A percentile compares a stretch with the other conserved stretches of the same genome.
phyloP scores from a whole-genome alignment of 2,113 vertebrate genomes.

The Pseudonaja textilis region DNA sequence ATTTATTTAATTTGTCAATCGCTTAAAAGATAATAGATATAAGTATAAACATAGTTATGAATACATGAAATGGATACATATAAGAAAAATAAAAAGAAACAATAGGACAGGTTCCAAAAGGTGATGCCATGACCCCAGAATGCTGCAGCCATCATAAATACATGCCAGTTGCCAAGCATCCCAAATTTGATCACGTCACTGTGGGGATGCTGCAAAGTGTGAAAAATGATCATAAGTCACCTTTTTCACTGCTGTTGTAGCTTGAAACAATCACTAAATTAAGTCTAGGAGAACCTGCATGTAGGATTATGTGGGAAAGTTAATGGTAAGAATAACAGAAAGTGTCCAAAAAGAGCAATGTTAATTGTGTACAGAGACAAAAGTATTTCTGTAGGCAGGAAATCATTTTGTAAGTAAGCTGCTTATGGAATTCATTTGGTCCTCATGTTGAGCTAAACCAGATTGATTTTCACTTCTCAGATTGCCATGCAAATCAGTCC shows the following conservation, averaged over 20 bases:
- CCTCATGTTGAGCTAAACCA: not conserved
- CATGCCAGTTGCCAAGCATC: no score
- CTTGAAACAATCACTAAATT: not conserved
- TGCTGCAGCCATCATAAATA: no score
- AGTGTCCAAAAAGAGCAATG: slow-evolving; percentile 35
- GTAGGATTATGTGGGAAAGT: slow-evolving; percentile 42
- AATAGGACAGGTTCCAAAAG: no score
- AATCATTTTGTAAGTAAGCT: not conserved
- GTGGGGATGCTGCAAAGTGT: no score
- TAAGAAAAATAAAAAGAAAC: no score
- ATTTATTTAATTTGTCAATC: no score
- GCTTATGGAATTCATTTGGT: not conserved
- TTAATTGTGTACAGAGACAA: slow-evolving; percentile 43
- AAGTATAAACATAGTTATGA: no score
- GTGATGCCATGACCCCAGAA: no score
- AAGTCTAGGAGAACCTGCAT: not conserved
- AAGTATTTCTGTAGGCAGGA: slow-evolving; percentile 30
- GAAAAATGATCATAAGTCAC: no score
- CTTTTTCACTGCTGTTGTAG: not conserved
- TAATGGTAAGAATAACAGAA: slow-evolving; percentile 36
- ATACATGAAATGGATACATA: no score
- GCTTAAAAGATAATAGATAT: no score
- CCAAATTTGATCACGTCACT: no score
- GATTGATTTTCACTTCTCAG: not conserved
- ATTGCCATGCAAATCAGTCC: not conserved